Base-by-base conservation (phyloP, 2,797 vertebrate genomes). In the Simalia tracyae region DNA sequence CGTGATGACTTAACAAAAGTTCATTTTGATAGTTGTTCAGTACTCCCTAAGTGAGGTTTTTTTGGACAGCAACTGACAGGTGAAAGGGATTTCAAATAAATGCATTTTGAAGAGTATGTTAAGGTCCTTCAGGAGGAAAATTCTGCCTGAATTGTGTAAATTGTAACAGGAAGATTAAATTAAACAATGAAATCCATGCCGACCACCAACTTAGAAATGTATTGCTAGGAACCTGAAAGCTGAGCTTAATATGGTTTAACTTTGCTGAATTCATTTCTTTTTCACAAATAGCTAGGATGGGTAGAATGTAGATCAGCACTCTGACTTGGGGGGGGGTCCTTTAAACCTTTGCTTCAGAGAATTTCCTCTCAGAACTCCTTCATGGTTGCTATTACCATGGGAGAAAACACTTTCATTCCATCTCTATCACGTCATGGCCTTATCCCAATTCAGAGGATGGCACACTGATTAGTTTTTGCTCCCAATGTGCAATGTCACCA, bases 181-280 rank as follows among this genome's bases (percentile, higher is more conserved):
- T 92, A 94, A 89, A 63, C 61, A 63, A 63, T 96, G 92, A 94
- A 93, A 96, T 94, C 94, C 60, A 68, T 50, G 93, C 42, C 85
- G 89, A 28, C 93, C 91, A 87, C 89, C 92, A 92, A 72, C 91
- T 92, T 94, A 93, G 24, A 91, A 93, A 96, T 89, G 28, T 89
- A 88, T 64, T 88, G 93, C 36, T 22, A 87, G 50, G 22, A 64
- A 17, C 56, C 59, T 17, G n/a, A 3, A 19, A n/a, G 19, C 36
- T 36, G 9, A 61, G 12, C 15, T 87, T 36, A 31, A 60, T 60
- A 22, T 60, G 24, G 24, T 28, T 14, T 63, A 5, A 12, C 12
- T 10, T 87, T 42, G 4, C 5, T 12, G 22, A 5, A 46, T 87
- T 56, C 54, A 17, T 7, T 81, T 15, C 17, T 17, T 86, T 57